phyloP scores from a whole-genome alignment of 2,888 invertebrate species.

The Unio pictorum region DNA sequence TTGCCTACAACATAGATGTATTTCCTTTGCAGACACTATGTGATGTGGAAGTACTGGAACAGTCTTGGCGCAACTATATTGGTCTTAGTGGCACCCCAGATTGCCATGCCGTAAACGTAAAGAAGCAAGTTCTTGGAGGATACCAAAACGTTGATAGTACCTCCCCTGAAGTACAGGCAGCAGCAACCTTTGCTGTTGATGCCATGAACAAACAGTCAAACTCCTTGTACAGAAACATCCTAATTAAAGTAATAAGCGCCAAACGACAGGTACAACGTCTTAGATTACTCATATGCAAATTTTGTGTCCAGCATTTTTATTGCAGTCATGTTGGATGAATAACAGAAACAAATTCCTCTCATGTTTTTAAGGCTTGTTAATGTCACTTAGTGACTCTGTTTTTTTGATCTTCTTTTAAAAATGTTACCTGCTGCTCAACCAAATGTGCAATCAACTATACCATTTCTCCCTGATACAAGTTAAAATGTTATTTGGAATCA shows the following conservation, averaged over 20 bases:
- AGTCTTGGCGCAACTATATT: conserved; percentile 14
- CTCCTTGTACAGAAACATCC: conserved; percentile 22
- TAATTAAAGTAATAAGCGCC: conserved; percentile 14
- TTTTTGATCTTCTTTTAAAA: no score
- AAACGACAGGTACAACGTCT: conserved; percentile 30
- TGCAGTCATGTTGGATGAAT: neutral
- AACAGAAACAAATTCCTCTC: neutral
- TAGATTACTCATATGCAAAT: no score
- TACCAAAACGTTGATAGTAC: conserved; percentile 8
- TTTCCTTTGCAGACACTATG: conserved; percentile 4
- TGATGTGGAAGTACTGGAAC: conserved; percentile 14
- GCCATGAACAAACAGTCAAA: conserved; percentile 33
- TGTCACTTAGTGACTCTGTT: no score
- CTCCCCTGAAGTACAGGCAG: conserved; percentile 17
- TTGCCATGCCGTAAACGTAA: neutral
- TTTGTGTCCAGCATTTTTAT: no score
- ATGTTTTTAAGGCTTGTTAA: neutral
- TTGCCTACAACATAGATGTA: no score
- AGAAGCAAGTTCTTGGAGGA: conserved; percentile 14
- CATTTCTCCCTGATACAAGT: no score
- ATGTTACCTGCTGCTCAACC: no score
- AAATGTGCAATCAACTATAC: no score
- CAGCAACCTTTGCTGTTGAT: conserved; percentile 30
- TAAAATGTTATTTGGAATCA: no score
- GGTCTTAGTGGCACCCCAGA: conserved; percentile 6